Conservation (phyloP, 2,113 vertebrate species). For the Chlorocebus sabaeus region DNA sequence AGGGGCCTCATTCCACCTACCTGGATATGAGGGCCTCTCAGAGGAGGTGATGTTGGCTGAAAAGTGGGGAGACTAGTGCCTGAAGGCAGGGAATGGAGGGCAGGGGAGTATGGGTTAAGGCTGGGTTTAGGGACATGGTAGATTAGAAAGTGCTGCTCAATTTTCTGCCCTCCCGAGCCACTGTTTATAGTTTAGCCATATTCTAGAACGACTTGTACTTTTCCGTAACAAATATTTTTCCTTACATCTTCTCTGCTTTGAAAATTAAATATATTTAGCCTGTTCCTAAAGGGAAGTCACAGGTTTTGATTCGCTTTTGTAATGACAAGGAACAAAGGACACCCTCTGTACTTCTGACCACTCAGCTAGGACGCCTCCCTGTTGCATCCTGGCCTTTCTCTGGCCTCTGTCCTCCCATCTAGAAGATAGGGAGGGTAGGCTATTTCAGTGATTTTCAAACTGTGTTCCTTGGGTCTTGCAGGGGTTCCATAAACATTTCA, state of each 20-base stretch:
- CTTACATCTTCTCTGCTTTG: neutral
- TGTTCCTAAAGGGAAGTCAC: neutral
- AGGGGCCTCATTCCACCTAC: neutral
- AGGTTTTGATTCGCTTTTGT: neutral
- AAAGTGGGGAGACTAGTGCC: neutral
- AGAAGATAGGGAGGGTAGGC: neutral
- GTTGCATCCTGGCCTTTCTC: neutral
- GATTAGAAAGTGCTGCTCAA: neutral
- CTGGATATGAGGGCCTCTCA: neutral
- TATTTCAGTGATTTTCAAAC: neutral
- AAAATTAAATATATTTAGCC: neutral
- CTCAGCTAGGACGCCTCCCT: neutral
- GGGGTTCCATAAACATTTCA: neutral
- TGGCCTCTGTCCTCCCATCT: neutral
- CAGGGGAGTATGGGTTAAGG: neutral
- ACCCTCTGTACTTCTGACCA: neutral
- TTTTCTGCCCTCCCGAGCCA: neutral
- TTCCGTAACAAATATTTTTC: neutral
- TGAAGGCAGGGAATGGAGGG: neutral
- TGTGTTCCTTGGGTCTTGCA: neutral
- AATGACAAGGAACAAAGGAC: neutral
- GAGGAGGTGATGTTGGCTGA: neutral
- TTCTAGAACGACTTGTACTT: neutral
- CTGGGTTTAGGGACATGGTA: rapidly evolving
- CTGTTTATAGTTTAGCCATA: neutral